A percentile compares a stretch with the other conserved stretches of the same genome.
phyloP scores from a whole-genome alignment of 1,140 invertebrate genomes.

The Kradibia gibbosae region DNA sequence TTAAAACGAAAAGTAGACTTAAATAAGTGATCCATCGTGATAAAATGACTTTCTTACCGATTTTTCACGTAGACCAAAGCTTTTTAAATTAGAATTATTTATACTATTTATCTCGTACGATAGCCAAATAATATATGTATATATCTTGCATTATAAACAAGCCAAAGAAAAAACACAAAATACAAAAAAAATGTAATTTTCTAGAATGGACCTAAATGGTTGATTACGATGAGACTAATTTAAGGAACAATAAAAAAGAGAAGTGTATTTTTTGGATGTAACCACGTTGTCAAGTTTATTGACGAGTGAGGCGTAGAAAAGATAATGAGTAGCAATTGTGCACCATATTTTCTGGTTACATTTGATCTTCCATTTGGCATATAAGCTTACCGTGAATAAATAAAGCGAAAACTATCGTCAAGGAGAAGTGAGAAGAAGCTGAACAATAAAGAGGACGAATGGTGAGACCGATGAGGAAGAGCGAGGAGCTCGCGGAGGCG shows the following conservation, averaged over 20 bases:
- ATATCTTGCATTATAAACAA: slow-evolving; percentile 44
- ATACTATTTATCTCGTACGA: slow-evolving; percentile 18
- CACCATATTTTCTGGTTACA: background rate
- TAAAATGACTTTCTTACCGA: slow-evolving; percentile 43
- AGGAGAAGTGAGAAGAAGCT: background rate
- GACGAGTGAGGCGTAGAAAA: background rate
- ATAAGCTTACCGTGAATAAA: background rate
- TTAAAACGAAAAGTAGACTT: too few species aligned
- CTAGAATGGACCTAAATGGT: slow-evolving; percentile 39
- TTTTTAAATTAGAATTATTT: slow-evolving; percentile 19
- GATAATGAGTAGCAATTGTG: background rate
- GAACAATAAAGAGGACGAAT: slow-evolving; percentile 39
- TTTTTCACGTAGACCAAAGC: slow-evolving; percentile 38
- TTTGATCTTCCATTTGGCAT: background rate
- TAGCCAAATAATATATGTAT: background rate
- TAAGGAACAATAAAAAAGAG: slow-evolving; percentile 9
- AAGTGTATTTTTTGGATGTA: slow-evolving; percentile 34
- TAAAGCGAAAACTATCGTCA: background rate
- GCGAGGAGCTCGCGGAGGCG: slow-evolving; percentile 57
- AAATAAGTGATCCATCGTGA: slow-evolving; percentile 10
- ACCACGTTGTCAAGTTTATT: background rate
- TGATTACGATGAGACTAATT: background rate
- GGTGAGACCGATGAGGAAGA: slow-evolving; percentile 58
- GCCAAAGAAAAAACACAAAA: slow-evolving; percentile 2
- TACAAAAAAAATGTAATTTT: slow-evolving; percentile 32